Evolutionary conservation across 2,113 vertebrate genomes (phyloP).

Genomic region (Vidua chalybeata): DNA sequence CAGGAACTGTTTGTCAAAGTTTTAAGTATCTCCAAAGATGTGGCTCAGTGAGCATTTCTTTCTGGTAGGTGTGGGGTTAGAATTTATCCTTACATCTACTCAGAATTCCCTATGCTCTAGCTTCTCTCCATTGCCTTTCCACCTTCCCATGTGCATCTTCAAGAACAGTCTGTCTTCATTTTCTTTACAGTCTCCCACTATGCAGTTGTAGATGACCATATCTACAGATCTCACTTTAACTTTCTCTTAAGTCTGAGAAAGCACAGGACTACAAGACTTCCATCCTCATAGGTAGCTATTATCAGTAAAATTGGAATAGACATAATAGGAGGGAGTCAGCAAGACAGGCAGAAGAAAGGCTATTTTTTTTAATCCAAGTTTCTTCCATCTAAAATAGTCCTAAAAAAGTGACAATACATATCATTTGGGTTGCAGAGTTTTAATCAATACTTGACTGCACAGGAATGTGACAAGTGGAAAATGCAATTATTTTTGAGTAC

Average conservation of each 20-base stretch:
- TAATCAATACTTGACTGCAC: background rate
- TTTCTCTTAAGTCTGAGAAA: background rate
- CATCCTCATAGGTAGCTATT: background rate
- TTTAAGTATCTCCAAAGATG: background rate
- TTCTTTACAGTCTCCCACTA: background rate
- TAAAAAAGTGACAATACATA: background rate
- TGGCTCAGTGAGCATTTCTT: background rate
- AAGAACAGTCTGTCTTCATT: background rate
- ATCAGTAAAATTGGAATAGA: background rate
- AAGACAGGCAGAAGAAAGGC: background rate
- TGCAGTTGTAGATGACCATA: rapidly evolving
- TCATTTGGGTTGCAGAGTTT: background rate
- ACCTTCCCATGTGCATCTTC: background rate
- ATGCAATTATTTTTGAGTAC: background rate
- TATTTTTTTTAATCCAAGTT: background rate
- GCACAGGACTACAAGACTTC: background rate
- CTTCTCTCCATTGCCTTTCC: background rate
- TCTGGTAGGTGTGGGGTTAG: rapidly evolving
- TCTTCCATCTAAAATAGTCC: background rate
- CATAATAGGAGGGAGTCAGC: background rate
- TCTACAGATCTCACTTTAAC: background rate
- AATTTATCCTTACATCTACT: background rate
- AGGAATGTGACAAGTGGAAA: background rate
- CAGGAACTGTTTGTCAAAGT: background rate
- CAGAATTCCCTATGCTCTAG: background rate